Percentiles rank a stretch among this genome's conserved stretches.
phyloP scores from a whole-genome alignment of 2,888 invertebrate genomes.

The Exocentrus adspersus region DNA sequence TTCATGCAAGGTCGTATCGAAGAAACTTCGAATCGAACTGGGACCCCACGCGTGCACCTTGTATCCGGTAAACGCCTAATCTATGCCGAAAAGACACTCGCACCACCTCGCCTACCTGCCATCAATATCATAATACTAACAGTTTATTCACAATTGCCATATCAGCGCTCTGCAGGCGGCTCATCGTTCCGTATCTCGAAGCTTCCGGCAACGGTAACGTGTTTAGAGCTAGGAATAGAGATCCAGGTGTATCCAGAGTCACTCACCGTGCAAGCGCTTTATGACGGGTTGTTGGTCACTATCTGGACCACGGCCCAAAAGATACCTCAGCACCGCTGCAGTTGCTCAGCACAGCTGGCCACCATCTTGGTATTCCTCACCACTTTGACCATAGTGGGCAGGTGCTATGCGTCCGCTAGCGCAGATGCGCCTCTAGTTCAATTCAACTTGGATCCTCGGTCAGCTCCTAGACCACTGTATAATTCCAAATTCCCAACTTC shows the following conservation, averaged over 20 bases:
- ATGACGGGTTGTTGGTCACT: conserved; percentile 59
- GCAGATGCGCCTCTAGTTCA: conserved; percentile 43
- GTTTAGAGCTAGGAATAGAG: conserved; percentile 14
- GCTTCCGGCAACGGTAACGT: neutral
- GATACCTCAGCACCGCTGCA: conserved; percentile 43
- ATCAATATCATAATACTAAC: conserved; percentile 11
- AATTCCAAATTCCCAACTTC: conserved; percentile 57
- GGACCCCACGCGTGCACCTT: conserved; percentile 56
- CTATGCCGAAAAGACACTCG: conserved; percentile 40
- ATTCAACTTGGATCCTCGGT: conserved; percentile 38
- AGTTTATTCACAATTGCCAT: conserved; percentile 34
- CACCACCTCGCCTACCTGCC: conserved; percentile 13
- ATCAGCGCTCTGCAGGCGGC: conserved; percentile 20
- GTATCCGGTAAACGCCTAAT: conserved; percentile 53
- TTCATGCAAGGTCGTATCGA: conserved; percentile 54
- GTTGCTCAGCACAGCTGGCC: conserved; percentile 56
- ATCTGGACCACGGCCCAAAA: conserved; percentile 58
- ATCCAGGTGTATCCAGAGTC: conserved; percentile 32
- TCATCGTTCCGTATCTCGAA: neutral
- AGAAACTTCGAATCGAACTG: conserved; percentile 52
- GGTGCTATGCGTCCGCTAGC: conserved; percentile 67
- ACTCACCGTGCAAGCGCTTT: conserved; percentile 55
- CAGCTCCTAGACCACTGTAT: conserved; percentile 53
- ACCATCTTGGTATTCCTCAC: conserved; percentile 56
- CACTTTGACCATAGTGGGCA: conserved; percentile 69